Evolutionary conservation across 2,797 vertebrate species (phyloP).

Genomic region (Lutra lutra): DNA sequence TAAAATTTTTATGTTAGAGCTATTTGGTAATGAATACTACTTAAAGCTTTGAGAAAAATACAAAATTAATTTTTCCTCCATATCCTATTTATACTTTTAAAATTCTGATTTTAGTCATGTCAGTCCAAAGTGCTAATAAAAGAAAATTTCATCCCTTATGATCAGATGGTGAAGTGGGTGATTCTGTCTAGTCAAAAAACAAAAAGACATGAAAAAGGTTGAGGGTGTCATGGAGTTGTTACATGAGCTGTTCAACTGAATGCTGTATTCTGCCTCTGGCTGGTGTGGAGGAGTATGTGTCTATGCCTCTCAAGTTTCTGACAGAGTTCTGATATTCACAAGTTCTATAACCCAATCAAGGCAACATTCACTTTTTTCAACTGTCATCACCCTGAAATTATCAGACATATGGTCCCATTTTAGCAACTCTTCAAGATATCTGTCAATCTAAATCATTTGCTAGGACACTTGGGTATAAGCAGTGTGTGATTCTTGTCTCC

Average conservation of each 20-base stretch:
- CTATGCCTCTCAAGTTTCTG: not conserved
- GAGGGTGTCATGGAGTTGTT: constrained; percentile 14
- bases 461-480: not conserved
- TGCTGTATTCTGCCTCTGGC: constrained; percentile 45
- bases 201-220: constrained; percentile 25
- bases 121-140: not conserved
- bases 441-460: constrained; percentile 61
- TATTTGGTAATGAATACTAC: not conserved
- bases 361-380: constrained; percentile 41
- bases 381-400: constrained; percentile 60
- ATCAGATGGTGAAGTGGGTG: not conserved
- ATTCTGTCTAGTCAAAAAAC: not conserved
- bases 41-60: not conserved
- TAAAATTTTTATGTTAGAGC: not conserved
- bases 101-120: not conserved
- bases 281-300: constrained; percentile 24
- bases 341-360: constrained; percentile 14
- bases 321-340: constrained; percentile 60
- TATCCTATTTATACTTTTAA: not conserved
- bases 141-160: not conserved
- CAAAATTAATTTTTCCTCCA: not conserved
- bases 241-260: not conserved
- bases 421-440: constrained; percentile 53
- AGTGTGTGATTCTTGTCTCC: not conserved
- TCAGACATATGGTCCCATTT: constrained; percentile 62